These are phyloP conservation scores for Anas acuta DNA, from an alignment of 2,797 vertebrate species.

Conservation along the genomic window DNA sequence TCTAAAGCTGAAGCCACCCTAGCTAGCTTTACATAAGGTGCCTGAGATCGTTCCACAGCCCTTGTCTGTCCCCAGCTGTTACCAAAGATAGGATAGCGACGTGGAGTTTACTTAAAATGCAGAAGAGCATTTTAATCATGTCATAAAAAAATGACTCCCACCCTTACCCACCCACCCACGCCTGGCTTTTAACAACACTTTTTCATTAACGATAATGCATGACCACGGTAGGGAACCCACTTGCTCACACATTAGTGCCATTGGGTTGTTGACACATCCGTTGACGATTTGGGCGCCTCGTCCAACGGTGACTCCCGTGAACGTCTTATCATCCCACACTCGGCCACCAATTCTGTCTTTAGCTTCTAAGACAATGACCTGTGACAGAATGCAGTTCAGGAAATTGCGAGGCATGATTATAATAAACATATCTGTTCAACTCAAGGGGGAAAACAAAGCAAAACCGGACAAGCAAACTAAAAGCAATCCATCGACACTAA, in stretches of 20 bases:
- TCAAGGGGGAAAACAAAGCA: background rate
- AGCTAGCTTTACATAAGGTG: background rate
- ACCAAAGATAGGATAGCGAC: background rate
- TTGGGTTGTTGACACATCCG: slow-evolving; percentile 95
- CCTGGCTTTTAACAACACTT: background rate
- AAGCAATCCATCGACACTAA: background rate
- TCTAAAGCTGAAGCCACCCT: background rate
- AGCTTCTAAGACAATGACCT: slow-evolving; percentile 94
- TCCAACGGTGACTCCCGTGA: slow-evolving; percentile 87
- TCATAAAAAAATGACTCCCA: background rate
- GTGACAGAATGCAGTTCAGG: background rate
- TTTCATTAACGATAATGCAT: slow-evolving; percentile 10
- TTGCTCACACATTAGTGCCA: slow-evolving; percentile 98
- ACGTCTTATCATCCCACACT: slow-evolving; percentile 91
- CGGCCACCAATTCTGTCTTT: slow-evolving; percentile 93
- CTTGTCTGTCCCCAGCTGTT: background rate
- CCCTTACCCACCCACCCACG: background rate
- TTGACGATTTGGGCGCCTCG: slow-evolving; percentile 96
- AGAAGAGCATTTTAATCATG: background rate
- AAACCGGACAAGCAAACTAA: background rate
- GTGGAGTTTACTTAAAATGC: background rate
- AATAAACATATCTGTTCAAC: background rate
- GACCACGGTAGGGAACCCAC: slow-evolving; percentile 78
- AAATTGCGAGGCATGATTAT: background rate
- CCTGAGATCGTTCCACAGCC: background rate